phyloP scores from a whole-genome alignment of 2,113 vertebrate species.

The Cryptomyrus ogoouensis region DNA sequence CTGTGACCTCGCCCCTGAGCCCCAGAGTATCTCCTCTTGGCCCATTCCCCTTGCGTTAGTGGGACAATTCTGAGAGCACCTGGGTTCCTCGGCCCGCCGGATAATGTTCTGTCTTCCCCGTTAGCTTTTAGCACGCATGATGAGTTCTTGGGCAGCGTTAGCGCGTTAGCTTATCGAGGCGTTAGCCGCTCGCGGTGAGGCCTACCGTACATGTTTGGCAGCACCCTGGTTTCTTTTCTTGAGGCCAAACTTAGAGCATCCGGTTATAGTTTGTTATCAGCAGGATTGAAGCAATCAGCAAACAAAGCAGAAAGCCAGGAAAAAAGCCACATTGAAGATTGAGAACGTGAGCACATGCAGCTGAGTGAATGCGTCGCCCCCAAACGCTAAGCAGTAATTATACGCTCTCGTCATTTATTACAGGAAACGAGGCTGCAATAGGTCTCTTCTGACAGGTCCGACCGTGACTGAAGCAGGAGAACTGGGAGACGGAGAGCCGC shows the following conservation, averaged over 20 bases:
- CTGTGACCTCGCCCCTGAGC: not conserved
- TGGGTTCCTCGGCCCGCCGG: not conserved
- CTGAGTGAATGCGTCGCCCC: not conserved
- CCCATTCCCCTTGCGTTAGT: not conserved
- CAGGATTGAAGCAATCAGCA: slow-evolving; percentile 42
- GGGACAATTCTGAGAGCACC: not conserved
- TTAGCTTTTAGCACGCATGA: not conserved
- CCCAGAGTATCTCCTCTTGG: not conserved
- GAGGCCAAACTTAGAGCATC: slow-evolving; percentile 44
- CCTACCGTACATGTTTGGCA: slow-evolving; percentile 53
- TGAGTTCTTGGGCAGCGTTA: not conserved
- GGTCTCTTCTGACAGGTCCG: not conserved
- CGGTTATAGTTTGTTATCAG: slow-evolving; percentile 58
- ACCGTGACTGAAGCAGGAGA: not conserved
- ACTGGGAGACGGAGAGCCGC: not conserved
- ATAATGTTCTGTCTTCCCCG: not conserved
- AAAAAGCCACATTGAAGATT: slow-evolving; percentile 16
- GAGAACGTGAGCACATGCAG: not conserved
- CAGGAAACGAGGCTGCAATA: not conserved
- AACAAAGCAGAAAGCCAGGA: slow-evolving; percentile 29
- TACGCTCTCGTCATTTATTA: not conserved
- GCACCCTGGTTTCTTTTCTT: slow-evolving; percentile 45
- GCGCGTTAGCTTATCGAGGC: not conserved
- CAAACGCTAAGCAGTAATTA: not conserved
- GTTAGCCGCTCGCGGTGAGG: slow-evolving; percentile 31